Percentiles rank a stretch among this genome's conserved stretches.
Evolutionary conservation across 2,888 invertebrate genomes (phyloP).

Genomic region (Conomelus anceps): DNA sequence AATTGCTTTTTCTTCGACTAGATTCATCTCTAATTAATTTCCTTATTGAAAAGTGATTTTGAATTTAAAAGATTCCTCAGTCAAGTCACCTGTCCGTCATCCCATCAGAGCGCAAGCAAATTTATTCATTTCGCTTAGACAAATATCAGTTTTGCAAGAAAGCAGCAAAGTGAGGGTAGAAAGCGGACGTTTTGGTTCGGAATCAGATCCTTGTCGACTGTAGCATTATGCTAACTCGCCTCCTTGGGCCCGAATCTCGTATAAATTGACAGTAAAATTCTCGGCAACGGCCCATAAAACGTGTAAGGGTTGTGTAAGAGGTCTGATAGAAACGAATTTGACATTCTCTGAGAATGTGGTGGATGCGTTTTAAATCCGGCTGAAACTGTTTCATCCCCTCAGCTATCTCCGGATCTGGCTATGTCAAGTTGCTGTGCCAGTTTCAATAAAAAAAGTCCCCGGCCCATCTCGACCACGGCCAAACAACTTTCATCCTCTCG

Average conservation of each 20-base stretch:
- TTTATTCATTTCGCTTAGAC: not conserved
- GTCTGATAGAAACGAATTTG: conserved; percentile 14
- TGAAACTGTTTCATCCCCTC: not conserved
- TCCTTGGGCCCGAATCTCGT: conserved; percentile 42
- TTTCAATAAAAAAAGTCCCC: conserved; percentile 10
- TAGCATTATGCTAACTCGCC: conserved; percentile 38
- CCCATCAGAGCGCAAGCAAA: not conserved
- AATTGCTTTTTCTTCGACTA: too few relatives aligned
- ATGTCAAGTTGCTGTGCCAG: not conserved
- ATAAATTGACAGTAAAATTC: conserved; percentile 45
- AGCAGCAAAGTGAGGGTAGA: not conserved
- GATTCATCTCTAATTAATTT: too few relatives aligned
- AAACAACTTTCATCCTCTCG: not conserved
- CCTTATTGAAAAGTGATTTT: too few relatives aligned
- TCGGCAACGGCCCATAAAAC: conserved; percentile 25
- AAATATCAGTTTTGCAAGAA: not conserved
- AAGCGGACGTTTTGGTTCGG: not conserved
- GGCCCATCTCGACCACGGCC: not conserved
- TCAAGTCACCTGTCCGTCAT: not conserved
- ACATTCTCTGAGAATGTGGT: conserved; percentile 13
- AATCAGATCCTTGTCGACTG: conserved; percentile 27
- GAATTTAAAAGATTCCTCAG: not conserved
- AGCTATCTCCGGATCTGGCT: not conserved
- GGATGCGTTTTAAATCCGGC: conserved; percentile 11
- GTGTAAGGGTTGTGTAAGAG: conserved; percentile 23